Percentiles rank a stretch among this genome's conserved stretches.
These are phyloP conservation scores for Habropoda laboriosa DNA, from an alignment of 1,140 invertebrate genomes.

Conservation along the genomic window DNA sequence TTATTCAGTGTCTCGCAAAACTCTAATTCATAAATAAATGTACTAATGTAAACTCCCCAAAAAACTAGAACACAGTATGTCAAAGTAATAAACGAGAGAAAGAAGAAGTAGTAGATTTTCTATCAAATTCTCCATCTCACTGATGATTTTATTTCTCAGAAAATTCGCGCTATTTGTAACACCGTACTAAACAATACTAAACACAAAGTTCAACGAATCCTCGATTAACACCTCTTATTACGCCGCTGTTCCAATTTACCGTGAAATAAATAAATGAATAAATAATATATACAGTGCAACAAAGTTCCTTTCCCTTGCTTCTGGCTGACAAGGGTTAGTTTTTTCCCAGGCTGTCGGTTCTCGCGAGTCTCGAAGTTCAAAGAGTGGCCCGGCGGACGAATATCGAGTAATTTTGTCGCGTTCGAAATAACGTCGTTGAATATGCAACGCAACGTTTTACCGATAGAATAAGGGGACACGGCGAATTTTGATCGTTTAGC, in stretches of 20 bases:
- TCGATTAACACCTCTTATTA: no score
- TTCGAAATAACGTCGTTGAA: constrained; percentile 47
- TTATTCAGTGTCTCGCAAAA: no score
- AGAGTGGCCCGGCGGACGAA: constrained; percentile 32
- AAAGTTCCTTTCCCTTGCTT: constrained; percentile 21
- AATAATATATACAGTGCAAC: constrained; percentile 12
- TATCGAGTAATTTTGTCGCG: constrained; percentile 55
- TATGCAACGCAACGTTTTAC: constrained; percentile 40
- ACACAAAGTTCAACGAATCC: no score
- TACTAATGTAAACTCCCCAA: no score
- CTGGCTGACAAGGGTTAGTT: not conserved
- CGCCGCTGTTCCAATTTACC: not conserved
- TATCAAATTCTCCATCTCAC: no score
- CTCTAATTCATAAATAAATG: no score
- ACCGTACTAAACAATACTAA: no score
- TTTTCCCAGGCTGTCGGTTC: constrained; percentile 33
- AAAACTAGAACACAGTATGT: no score
- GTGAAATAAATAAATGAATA: not conserved
- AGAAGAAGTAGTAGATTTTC: no score
- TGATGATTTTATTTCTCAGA: no score
- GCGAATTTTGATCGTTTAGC: constrained; percentile 43
- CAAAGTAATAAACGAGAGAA: no score
- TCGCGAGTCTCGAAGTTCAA: constrained; percentile 48
- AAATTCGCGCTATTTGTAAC: no score
- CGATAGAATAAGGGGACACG: constrained; percentile 24